These are phyloP conservation scores for Fragum fragum DNA, from an alignment of 2,888 invertebrate genomes.

Conservation along the genomic window DNA sequence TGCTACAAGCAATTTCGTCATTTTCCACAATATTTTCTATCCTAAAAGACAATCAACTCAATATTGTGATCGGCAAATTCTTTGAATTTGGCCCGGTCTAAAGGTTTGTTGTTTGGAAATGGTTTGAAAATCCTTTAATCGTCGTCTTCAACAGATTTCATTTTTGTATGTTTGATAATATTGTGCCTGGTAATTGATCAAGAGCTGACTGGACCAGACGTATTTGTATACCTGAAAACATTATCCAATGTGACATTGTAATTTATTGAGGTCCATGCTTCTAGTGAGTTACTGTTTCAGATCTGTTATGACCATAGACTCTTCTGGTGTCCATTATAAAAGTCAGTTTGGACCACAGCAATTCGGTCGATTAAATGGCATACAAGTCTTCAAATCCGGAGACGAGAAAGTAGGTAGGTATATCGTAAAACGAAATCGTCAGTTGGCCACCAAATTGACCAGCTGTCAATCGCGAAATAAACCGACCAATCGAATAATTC, in stretches of 20 bases:
- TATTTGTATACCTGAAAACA: background rate
- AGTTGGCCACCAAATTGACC: no score
- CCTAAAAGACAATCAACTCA: no score
- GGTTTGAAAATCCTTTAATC: no score
- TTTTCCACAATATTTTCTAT: no score
- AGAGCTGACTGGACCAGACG: background rate
- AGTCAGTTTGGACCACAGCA: background rate
- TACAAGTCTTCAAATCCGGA: background rate
- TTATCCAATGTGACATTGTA: background rate
- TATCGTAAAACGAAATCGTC: no score
- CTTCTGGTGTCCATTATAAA: background rate
- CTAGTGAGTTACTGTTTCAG: background rate
- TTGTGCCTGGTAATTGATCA: background rate
- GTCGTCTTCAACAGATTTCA: background rate
- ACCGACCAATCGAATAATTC: no score
- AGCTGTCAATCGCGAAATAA: no score
- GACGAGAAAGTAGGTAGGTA: background rate
- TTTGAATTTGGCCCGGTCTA: no score
- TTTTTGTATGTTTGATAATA: background rate
- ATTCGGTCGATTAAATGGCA: background rate
- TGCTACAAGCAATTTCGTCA: no score
- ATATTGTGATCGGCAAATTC: no score
- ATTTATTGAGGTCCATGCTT: background rate
- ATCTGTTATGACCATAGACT: background rate
- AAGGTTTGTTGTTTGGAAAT: no score